These are phyloP conservation scores for Oxystoma pomonae DNA, from an alignment of 2,888 invertebrate genomes.

Conservation along the genomic window DNA sequence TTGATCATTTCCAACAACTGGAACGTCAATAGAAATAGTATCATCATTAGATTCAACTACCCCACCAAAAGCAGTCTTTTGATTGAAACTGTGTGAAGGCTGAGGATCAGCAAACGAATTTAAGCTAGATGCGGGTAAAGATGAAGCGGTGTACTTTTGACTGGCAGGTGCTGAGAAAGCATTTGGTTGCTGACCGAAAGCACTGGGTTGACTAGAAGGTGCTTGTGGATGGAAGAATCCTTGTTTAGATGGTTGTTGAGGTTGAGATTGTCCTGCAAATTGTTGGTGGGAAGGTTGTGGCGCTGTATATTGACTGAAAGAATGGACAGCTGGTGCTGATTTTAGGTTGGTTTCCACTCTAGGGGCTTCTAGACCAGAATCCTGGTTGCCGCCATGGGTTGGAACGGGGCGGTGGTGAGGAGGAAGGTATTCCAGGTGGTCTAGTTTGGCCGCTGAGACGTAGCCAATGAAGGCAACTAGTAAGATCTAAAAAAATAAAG, in stretches of 20 bases:
- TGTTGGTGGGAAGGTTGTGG: neutral
- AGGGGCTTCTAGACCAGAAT: neutral
- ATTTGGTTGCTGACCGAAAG: neutral
- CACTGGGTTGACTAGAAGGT: neutral
- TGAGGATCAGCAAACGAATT: neutral
- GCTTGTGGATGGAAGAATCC: neutral
- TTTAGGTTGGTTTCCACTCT: neutral
- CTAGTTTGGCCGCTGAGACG: constrained; percentile 34
- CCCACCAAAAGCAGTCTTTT: neutral
- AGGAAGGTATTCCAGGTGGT: constrained; percentile 37
- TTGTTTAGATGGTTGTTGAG: neutral
- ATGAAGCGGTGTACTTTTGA: neutral
- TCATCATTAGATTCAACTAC: neutral
- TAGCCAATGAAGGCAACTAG: constrained; percentile 31
- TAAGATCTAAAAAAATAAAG: too few relatives aligned
- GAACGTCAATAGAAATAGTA: neutral
- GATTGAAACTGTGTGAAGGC: neutral
- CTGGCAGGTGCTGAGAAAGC: neutral
- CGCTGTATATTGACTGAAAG: neutral
- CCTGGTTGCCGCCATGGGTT: neutral
- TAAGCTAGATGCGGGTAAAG: neutral
- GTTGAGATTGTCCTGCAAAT: neutral
- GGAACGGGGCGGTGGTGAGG: constrained; percentile 25
- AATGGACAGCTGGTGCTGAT: neutral
- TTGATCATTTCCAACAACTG: neutral